Base-by-base conservation (phyloP, 2,797 vertebrate genomes). In the Atherinosoma microstoma region DNA sequence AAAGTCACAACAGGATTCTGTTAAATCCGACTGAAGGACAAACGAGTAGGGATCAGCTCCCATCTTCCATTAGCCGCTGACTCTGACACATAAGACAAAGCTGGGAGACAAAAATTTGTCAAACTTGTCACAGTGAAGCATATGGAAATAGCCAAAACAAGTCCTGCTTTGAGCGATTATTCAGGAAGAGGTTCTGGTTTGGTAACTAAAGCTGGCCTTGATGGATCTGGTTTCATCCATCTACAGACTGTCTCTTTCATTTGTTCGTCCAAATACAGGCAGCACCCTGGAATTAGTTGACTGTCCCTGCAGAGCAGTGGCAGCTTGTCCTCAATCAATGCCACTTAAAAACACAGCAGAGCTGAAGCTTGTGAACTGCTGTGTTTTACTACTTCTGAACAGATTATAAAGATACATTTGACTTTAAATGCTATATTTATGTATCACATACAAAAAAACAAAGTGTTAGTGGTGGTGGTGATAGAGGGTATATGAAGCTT, bases 241-340 rank as follows among this genome's bases (percentile, higher is more conserved):
- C 78, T 70, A 61, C 6, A 4, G 58, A 54, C 56, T 58, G 73
- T 80, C 73, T 84, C 27, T 63, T 27, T 60, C 13, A 58, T 73
- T 75, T 69, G 74, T 67, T 82, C 63, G 2, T 78, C 53, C 78
- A 49, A 65, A 81, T 83, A 80, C 73, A 78, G 74, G 77, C 70
- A 75, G 73, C 75, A 53, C 67, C 69, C 83, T 82, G 87, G 71
- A 84, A 82, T 84, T 86, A 73, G 71, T 83, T 53, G 79, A 79
- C 75, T 72, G 53, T 85, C 78, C 51, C 63, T 42, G 47, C 64
- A 42, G 71, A 78, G 73, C 67, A 2, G 56, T 59, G 32, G 51
- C 64, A 53, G 71, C 53, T 47, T 30, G 18, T 84, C 42, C 45
- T 83, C 72, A 59, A 84, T 86, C 80, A 87, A 47, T 75, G 81